Evolutionary conservation across 1,140 invertebrate species (phyloP).

Genomic region (Calliphora vicina): DNA sequence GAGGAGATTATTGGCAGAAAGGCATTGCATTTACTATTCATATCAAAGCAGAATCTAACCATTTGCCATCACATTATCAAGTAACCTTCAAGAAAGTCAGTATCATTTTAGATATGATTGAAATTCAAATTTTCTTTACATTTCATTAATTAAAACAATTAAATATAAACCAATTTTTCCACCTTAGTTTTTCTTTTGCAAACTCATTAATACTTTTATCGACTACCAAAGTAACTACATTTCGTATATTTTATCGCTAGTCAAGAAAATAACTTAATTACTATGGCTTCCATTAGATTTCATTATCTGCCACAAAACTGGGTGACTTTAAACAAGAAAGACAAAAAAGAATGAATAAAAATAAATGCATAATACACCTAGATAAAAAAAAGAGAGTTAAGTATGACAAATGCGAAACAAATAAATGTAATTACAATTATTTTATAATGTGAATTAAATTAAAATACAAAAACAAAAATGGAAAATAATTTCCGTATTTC

Average conservation of each 20-base stretch:
- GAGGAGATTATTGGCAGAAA: too few species aligned
- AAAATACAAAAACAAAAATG: neutral
- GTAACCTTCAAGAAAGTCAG: too few species aligned
- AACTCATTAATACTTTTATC: too few species aligned
- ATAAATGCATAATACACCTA: neutral
- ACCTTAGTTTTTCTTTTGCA: too few species aligned
- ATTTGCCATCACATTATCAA: too few species aligned
- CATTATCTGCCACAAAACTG: neutral
- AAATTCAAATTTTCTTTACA: too few species aligned
- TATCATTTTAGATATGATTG: too few species aligned
- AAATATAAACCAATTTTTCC: too few species aligned
- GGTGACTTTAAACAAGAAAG: neutral
- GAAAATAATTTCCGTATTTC: neutral
- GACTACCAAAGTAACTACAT: neutral
- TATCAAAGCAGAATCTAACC: too few species aligned
- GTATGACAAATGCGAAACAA: neutral
- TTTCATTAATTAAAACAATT: too few species aligned
- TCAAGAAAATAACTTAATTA: neutral
- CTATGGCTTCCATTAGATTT: neutral
- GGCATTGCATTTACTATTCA: too few species aligned
- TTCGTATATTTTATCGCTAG: neutral
- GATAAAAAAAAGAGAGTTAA: neutral
- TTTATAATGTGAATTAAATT: neutral
- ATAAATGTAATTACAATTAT: neutral
- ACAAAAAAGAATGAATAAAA: neutral